These are phyloP conservation scores for Platanista minor DNA, from an alignment of 2,113 vertebrate genomes.

Conservation along the genomic window DNA sequence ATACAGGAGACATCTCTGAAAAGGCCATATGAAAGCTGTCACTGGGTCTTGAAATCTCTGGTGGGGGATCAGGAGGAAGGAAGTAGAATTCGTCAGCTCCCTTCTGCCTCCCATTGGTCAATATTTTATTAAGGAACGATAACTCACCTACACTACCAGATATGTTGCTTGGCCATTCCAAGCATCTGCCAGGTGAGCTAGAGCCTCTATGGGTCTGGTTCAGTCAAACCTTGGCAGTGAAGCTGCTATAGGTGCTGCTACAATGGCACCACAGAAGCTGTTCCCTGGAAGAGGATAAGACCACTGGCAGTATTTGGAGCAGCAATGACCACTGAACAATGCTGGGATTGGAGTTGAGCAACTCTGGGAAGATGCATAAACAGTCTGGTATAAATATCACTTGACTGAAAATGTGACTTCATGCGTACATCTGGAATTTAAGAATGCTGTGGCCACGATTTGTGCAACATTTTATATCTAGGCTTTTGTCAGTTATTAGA, in stretches of 20 bases:
- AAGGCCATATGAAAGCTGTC: not conserved
- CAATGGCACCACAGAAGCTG: not conserved
- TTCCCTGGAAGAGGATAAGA: not conserved
- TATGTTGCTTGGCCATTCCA: not conserved
- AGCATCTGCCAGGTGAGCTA: not conserved
- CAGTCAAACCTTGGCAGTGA: not conserved
- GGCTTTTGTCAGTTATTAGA: not conserved
- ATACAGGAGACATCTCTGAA: not conserved
- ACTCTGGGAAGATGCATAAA: not conserved
- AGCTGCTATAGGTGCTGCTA: not conserved
- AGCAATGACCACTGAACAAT: not conserved
- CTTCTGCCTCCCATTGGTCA: not conserved
- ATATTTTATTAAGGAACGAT: not conserved
- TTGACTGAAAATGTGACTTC: not conserved
- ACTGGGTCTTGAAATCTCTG: not conserved
- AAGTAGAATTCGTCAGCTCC: not conserved
- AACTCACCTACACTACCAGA: not conserved
- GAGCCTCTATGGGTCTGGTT: not conserved
- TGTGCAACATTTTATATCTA: not conserved
- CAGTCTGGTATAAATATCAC: not conserved
- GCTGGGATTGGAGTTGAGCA: not conserved
- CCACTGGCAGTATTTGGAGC: not conserved
- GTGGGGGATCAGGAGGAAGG: not conserved
- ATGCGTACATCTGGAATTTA: not conserved
- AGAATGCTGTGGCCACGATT: not conserved